phyloP scores from a whole-genome alignment of 2,888 invertebrate genomes.

The Zelleria hepariella region DNA sequence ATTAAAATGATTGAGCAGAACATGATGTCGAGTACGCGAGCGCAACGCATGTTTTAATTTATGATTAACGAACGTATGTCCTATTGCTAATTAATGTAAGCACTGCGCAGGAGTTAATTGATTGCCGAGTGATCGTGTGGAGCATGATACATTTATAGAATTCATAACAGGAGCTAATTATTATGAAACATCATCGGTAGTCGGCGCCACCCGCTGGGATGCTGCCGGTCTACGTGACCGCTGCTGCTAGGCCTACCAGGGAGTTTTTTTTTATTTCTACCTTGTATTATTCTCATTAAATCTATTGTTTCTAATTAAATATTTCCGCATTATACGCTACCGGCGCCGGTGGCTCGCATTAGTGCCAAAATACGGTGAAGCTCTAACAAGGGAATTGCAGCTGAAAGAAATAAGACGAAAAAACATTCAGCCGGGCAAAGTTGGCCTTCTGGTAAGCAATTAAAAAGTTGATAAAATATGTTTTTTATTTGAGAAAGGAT shows the following conservation, averaged over 20 bases:
- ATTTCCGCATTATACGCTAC: too few species aligned
- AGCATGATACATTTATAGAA: slow-evolving; percentile 5
- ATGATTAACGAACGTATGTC: slow-evolving; percentile 52
- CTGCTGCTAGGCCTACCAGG: not conserved
- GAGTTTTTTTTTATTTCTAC: too few species aligned
- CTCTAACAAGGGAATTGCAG: slow-evolving; percentile 21
- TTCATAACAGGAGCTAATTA: slow-evolving; percentile 4
- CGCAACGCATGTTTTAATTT: slow-evolving; percentile 40
- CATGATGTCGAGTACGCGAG: slow-evolving; percentile 21
- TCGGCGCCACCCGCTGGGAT: not conserved
- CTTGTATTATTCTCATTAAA: too few species aligned
- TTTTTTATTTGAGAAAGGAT: slow-evolving; percentile 28
- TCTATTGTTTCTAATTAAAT: too few species aligned
- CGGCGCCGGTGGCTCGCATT: not conserved
- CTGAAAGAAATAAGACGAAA: slow-evolving; percentile 23
- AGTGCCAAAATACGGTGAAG: slow-evolving; percentile 14
- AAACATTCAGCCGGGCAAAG: slow-evolving; percentile 30
- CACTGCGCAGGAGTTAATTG: slow-evolving; percentile 5
- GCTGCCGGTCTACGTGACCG: not conserved
- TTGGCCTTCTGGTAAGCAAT: slow-evolving; percentile 49
- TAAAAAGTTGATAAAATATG: slow-evolving; percentile 48
- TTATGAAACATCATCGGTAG: not conserved
- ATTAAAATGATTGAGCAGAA: slow-evolving; percentile 5
- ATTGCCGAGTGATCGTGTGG: not conserved
- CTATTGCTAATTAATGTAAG: slow-evolving; percentile 15